These are phyloP conservation scores for Ectemnius continuus DNA, from an alignment of 2,888 invertebrate genomes.

Conservation along the genomic window DNA sequence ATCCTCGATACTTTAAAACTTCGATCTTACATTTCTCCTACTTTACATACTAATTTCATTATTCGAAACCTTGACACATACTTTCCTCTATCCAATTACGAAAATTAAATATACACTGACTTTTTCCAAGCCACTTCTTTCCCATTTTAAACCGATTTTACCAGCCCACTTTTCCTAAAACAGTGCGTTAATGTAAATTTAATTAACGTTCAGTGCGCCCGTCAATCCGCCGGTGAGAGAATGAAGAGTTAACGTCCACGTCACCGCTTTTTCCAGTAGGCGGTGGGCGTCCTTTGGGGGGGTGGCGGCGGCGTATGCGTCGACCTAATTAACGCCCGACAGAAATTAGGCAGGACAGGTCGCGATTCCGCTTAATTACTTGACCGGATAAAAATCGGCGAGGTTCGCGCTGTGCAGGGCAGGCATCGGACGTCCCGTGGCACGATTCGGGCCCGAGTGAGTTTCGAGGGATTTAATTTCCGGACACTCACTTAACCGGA, in stretches of 20 bases:
- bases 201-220: no score
- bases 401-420: constrained; percentile 25
- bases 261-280: neutral
- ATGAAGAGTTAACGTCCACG: neutral
- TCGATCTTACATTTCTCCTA: no score
- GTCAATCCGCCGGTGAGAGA: no score
- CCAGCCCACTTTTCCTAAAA: no score
- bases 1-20: no score
- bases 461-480: constrained; percentile 53
- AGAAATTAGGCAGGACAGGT: constrained; percentile 6
- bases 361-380: constrained; percentile 18
- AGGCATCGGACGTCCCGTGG: constrained; percentile 7
- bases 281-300: neutral
- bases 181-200: no score
- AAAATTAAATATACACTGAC: no score
- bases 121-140: no score
- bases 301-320: neutral
- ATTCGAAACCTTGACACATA: no score
- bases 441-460: constrained; percentile 42
- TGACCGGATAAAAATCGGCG: constrained; percentile 2
- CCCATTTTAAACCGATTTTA: no score
- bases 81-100: no score
- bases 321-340: constrained; percentile 2
- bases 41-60: no score
- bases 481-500: constrained; percentile 49